These are phyloP conservation scores for Hipparchia semele DNA, from an alignment of 2,888 invertebrate species.

Conservation along the genomic window DNA sequence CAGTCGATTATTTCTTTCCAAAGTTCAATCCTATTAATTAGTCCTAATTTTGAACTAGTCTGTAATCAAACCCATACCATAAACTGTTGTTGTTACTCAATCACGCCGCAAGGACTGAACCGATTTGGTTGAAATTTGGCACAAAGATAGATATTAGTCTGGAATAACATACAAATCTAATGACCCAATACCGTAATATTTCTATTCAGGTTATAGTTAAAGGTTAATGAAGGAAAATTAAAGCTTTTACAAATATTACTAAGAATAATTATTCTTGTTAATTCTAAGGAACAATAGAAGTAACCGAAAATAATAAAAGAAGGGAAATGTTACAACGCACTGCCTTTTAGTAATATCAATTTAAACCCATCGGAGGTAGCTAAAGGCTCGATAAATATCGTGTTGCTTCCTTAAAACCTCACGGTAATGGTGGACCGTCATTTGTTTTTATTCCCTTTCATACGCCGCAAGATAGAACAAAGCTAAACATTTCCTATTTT, in stretches of 20 bases:
- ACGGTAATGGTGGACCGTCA: conserved; percentile 44
- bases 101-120: too few relatives aligned
- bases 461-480: conserved; percentile 59
- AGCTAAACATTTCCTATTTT: conserved; percentile 64
- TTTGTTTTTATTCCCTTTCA: conserved; percentile 51
- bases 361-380: conserved; percentile 27
- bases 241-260: background rate
- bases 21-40: too few relatives aligned
- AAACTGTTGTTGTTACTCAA: too few relatives aligned
- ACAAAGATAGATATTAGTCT: too few relatives aligned
- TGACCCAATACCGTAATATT: too few relatives aligned
- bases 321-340: conserved; percentile 16
- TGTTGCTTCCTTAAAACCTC: conserved; percentile 29
- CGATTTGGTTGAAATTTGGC: too few relatives aligned
- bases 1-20: too few relatives aligned
- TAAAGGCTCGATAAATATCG: conserved; percentile 26
- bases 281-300: background rate
- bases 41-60: too few relatives aligned
- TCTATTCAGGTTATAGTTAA: too few relatives aligned
- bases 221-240: background rate
- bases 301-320: conserved; percentile 10
- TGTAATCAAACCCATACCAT: too few relatives aligned
- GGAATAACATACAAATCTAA: too few relatives aligned
- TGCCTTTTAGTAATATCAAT: conserved; percentile 24
- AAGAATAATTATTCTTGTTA: background rate